Evolutionary conservation across 2,113 vertebrate species (phyloP).

Genomic region (Desmodus rotundus): DNA sequence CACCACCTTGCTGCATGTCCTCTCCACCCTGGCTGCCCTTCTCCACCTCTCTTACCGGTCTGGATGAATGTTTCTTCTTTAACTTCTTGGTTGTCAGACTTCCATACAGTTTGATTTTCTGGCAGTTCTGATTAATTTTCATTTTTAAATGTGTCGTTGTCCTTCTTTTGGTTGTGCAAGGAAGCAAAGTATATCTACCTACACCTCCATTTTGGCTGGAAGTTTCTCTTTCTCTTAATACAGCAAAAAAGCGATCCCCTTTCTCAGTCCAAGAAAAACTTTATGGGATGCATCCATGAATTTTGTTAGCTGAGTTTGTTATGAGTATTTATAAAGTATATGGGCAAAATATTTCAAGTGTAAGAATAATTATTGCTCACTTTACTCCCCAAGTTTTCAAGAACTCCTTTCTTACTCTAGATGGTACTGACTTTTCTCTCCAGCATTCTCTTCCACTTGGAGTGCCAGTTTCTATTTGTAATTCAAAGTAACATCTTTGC

Average conservation of each 20-base stretch:
- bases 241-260: neutral
- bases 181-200: too few species aligned
- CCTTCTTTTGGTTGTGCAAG: too few species aligned
- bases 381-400: neutral
- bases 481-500: conserved; percentile 36
- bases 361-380: neutral
- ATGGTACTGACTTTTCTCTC: neutral
- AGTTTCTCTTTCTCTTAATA: neutral
- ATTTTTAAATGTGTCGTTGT: too few species aligned
- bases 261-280: neutral
- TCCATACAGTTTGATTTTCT: too few species aligned
- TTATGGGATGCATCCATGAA: neutral
- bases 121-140: too few species aligned
- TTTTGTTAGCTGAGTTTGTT: neutral
- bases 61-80: too few species aligned
- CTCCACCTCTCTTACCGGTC: too few species aligned
- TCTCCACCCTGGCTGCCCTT: too few species aligned
- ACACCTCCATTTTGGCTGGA: too few species aligned
- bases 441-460: neutral
- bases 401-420: neutral
- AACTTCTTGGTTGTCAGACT: too few species aligned
- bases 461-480: neutral
- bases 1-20: too few species aligned
- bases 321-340: neutral
- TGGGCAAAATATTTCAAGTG: neutral